Base-by-base conservation (phyloP, 2,888 invertebrate species). In the Phortica okadai region DNA sequence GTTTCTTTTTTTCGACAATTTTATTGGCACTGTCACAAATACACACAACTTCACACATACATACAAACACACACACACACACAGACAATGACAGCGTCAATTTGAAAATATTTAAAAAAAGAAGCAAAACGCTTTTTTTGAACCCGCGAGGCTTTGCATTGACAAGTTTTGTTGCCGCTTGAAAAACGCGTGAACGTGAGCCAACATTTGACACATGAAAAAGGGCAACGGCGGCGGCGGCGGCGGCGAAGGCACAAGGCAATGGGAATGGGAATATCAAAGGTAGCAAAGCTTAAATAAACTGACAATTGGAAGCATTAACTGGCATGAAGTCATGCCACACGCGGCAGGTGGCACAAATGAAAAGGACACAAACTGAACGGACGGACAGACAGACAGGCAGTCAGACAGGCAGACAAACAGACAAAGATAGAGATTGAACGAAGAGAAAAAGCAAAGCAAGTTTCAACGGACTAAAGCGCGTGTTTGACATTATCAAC, bases 21-120 rank as follows among this genome's bases (percentile, higher is more conserved):
- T 56, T 78, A 77, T 77, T 76, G 77, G 77, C 76, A 78, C 79
- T 76, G 74, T 74, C 56, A 56, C 74, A 81, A 78, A 82, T 42
- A 25, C 21, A 67, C 45, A 73, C n/a, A 58, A n/a, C 11, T 16
- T 42, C 25, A 1, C 25, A 67, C 64, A 74, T 66, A 56, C 59
- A 80, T 56, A 56, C 41, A 58, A n/a, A n/a, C 25, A 1, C 25
- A 67, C 64, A 74, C 70, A 56, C 59, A 80, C 58, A 56, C 41
- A 58, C 58, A 41, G 14, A 73, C 58, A 50, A 1, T 6, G 14
- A 66, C 66, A 66, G 14, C 21, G 41, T 14, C 10, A 3, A 54
- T 54, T 14, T 2, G 21, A 21, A 21, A 21, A 21, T 21, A 21
- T 0, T 1, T 21, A 21, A 21, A 2, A 33, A 33, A 33, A 33